Conservation (phyloP, 2,888 invertebrate species). For the Temnothorax unifasciatus region DNA sequence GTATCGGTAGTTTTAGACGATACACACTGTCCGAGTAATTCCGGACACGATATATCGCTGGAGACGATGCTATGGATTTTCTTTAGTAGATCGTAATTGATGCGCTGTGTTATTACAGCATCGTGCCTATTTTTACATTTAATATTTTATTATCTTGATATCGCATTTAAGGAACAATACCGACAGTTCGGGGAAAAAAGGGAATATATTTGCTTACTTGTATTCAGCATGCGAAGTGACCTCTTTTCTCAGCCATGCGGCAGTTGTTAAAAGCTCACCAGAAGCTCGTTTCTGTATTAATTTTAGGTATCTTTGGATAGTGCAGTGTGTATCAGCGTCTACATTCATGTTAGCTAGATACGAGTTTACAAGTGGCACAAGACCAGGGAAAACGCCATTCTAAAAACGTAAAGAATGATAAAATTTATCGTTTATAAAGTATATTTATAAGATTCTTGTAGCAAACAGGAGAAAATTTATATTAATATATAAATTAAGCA, state of each 20-base stretch:
- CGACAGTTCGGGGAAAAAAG: background rate
- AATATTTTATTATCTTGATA: slow-evolving; percentile 65
- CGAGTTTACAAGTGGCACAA: slow-evolving; percentile 97
- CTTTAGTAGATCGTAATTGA: slow-evolving; percentile 96
- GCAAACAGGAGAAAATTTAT: background rate
- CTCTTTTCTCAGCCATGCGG: slow-evolving; percentile 97
- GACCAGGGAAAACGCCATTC: slow-evolving; percentile 96
- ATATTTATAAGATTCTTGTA: slow-evolving; percentile 16
- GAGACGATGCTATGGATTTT: slow-evolving; percentile 92
- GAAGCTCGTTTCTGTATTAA: slow-evolving; percentile 95
- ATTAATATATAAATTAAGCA: background rate
- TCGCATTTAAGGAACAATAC: slow-evolving; percentile 12
- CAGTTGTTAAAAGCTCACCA: slow-evolving; percentile 97
- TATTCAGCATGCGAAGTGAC: slow-evolving; percentile 96
- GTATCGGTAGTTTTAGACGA: slow-evolving; percentile 94
- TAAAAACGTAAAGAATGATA: slow-evolving; percentile 81
- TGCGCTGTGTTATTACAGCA: slow-evolving; percentile 94
- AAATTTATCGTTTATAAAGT: slow-evolving; percentile 8
- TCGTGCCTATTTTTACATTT: slow-evolving; percentile 90
- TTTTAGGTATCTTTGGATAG: slow-evolving; percentile 97
- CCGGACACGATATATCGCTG: slow-evolving; percentile 91
- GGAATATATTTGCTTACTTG: slow-evolving; percentile 89
- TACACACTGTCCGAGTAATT: slow-evolving; percentile 91
- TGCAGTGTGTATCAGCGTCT: slow-evolving; percentile 99
- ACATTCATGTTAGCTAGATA: slow-evolving; percentile 98